Evolutionary conservation across 2,797 vertebrate genomes (phyloP).

Genomic region (Danio kyathit): DNA sequence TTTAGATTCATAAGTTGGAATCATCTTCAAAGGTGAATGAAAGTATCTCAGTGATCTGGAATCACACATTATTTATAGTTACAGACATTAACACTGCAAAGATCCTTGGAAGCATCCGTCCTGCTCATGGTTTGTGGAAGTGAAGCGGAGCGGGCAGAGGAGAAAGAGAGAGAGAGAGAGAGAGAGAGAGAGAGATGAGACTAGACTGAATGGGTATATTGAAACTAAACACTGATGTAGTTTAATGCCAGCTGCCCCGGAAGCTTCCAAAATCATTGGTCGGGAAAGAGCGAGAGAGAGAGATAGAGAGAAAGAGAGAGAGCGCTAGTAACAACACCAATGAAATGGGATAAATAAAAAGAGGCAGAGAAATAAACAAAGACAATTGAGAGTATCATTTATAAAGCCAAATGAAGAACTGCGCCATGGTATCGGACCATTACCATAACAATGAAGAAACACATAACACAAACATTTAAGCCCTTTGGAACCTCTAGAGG

Average conservation of each 20-base stretch:
- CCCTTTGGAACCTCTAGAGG: conserved; percentile 55
- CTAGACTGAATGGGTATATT: conserved; percentile 65
- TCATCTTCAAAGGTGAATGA: neutral
- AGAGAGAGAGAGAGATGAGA: conserved; percentile 42
- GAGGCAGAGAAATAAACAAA: neutral
- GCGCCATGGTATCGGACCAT: neutral
- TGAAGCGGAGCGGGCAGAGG: conserved; percentile 9
- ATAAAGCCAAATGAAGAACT: neutral
- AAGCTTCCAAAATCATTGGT: conserved; percentile 53
- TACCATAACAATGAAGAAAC: neutral
- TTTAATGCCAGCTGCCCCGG: conserved; percentile 65
- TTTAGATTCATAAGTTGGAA: neutral
- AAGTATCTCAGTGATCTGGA: neutral
- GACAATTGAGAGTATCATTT: conserved; percentile 8
- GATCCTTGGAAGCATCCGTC: conserved; percentile 25
- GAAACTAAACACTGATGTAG: conserved; percentile 66
- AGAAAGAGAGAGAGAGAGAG: conserved; percentile 47
- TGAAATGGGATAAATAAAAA: neutral
- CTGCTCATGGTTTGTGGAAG: conserved; percentile 23
- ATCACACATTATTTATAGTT: neutral
- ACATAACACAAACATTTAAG: neutral
- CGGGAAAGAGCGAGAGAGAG: neutral
- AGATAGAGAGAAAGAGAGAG: conserved; percentile 24
- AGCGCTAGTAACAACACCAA: neutral
- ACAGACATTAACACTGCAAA: neutral